Evolutionary conservation across 1,140 invertebrate genomes (phyloP).

Genomic region (Rhynchophorus ferrugineus): DNA sequence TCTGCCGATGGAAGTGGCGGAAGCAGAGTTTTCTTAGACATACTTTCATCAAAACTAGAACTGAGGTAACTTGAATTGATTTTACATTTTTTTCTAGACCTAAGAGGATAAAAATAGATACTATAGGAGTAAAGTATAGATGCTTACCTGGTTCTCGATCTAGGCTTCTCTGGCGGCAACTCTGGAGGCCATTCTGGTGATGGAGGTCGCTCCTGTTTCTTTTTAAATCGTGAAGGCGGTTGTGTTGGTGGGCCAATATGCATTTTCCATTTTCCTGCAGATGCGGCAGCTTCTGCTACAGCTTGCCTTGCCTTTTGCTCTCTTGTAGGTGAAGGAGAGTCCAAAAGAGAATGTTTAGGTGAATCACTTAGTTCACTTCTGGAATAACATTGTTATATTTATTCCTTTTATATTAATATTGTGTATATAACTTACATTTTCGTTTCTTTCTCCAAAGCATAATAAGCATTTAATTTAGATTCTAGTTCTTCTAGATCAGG

Average conservation of each 20-base stretch:
- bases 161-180: conserved; percentile 12
- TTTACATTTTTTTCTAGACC: too few species aligned
- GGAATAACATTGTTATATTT: neutral
- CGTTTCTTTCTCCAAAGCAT: conserved; percentile 66
- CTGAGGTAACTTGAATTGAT: neutral
- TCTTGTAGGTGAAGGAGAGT: conserved; percentile 39
- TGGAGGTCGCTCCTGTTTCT: conserved; percentile 29
- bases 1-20: conserved; percentile 37
- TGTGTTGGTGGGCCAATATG: conserved; percentile 31
- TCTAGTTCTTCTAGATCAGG: conserved; percentile 68
- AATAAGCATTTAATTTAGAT: conserved; percentile 68
- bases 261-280: conserved; percentile 40
- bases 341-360: conserved; percentile 27
- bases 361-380: conserved; percentile 37
- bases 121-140: neutral
- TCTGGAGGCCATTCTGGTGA: conserved; percentile 22
- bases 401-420: neutral
- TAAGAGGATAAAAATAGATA: neutral
- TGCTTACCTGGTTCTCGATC: conserved; percentile 22
- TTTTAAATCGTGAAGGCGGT: conserved; percentile 34
- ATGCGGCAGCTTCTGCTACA: conserved; percentile 38
- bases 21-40: conserved; percentile 2
- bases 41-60: conserved; percentile 13
- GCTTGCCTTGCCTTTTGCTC: conserved; percentile 40
- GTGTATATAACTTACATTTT: conserved; percentile 31